A percentile compares a stretch with the other conserved stretches of the same genome.
phyloP scores from a whole-genome alignment of 2,888 invertebrate species.

The Limulus polyphemus region DNA sequence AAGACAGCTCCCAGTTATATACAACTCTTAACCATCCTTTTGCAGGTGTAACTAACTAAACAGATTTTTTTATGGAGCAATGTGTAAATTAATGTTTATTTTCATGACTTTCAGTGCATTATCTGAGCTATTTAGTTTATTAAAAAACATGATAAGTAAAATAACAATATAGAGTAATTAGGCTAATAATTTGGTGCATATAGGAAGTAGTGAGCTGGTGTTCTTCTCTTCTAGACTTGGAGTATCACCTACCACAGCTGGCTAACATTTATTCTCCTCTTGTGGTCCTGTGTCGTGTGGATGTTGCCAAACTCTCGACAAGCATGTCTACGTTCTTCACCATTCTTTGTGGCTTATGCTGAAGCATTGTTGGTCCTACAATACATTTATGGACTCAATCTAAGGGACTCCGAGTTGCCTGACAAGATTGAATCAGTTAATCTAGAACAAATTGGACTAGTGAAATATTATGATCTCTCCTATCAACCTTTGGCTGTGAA shows the following conservation, averaged over 20 bases:
- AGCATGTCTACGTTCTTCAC: slow-evolving; percentile 81
- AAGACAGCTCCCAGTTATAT: no score
- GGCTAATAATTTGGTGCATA: no score
- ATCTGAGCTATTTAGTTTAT: no score
- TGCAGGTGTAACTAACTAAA: no score
- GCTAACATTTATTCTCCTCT: slow-evolving; percentile 83
- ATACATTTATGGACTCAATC: slow-evolving; percentile 68
- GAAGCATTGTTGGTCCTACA: slow-evolving; percentile 71
- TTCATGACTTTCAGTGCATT: no score
- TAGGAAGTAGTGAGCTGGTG: no score
- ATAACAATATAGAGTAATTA: no score
- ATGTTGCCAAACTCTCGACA: slow-evolving; percentile 86
- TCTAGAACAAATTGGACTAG: slow-evolving; percentile 66
- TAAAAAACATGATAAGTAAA: no score
- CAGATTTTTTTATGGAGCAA: no score
- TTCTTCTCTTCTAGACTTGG: slow-evolving; percentile 59
- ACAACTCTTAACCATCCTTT: no score
- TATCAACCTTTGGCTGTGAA: slow-evolving; percentile 52
- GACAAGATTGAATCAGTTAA: slow-evolving; percentile 49
- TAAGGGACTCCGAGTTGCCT: slow-evolving; percentile 70
- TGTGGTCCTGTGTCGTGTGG: slow-evolving; percentile 94
- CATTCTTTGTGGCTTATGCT: slow-evolving; percentile 68
- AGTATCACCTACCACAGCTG: slow-evolving; percentile 97
- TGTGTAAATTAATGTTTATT: no score
- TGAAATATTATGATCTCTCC: slow-evolving; percentile 51